Conservation (phyloP, 2,113 vertebrate species). For the Paracyprichromis sp. region DNA sequence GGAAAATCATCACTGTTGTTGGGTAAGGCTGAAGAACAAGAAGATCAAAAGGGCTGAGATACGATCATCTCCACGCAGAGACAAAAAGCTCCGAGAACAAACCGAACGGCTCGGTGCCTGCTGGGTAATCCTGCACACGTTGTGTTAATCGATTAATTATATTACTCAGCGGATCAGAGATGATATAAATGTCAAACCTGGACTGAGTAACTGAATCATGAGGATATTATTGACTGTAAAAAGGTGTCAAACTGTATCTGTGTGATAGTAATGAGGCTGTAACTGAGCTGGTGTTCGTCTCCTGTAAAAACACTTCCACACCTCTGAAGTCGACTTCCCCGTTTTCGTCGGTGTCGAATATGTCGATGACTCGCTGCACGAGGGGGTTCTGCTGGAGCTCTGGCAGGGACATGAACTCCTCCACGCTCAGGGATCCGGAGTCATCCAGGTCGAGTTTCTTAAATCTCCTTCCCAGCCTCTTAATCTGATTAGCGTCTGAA, state of each 20-base stretch:
- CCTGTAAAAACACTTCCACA: conserved; percentile 15
- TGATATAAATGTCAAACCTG: neutral
- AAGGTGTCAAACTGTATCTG: neutral
- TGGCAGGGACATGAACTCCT: conserved; percentile 98
- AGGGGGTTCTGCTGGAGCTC: conserved; percentile 97
- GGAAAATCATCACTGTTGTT: neutral
- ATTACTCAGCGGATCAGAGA: neutral
- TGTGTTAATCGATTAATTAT: neutral
- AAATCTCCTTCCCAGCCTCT: conserved; percentile 97
- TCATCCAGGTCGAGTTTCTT: conserved; percentile 99
- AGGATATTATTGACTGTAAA: neutral
- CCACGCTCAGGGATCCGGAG: conserved; percentile 95
- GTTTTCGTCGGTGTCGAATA: conserved; percentile 97
- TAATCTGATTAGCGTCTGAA: conserved; percentile 97
- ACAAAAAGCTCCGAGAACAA: neutral
- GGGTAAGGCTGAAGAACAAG: neutral
- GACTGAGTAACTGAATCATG: neutral
- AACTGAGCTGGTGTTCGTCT: neutral
- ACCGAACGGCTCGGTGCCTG: neutral
- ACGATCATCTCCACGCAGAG: neutral
- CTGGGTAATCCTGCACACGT: neutral
- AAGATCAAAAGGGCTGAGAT: too few relatives aligned
- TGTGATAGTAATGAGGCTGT: neutral
- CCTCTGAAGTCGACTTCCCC: conserved; percentile 99
- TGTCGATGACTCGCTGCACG: conserved; percentile 98